Percentiles rank a stretch among this genome's conserved stretches.
Conservation (phyloP, 2,113 vertebrate genomes). For the Muscicapa adusta region DNA sequence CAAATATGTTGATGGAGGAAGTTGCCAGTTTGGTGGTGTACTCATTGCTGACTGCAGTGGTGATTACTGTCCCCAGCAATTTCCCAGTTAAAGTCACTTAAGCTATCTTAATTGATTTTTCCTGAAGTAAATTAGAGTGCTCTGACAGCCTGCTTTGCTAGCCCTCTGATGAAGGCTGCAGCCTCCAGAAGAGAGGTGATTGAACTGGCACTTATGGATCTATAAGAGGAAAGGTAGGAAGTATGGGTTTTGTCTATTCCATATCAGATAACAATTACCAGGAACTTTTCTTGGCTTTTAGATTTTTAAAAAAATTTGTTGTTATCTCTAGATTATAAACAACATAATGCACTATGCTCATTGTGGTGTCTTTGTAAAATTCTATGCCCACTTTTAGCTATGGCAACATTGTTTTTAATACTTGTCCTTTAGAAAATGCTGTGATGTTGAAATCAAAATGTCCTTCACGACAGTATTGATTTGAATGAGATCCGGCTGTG, state of each 20-base stretch:
- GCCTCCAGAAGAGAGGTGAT: neutral
- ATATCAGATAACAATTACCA: neutral
- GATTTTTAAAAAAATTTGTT: neutral
- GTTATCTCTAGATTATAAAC: neutral
- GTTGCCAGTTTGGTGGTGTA: rapidly evolving
- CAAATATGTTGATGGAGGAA: neutral
- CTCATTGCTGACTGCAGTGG: neutral
- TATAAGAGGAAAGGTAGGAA: neutral
- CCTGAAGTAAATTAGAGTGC: conserved; percentile 4
- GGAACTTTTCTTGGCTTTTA: neutral
- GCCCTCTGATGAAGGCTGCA: neutral
- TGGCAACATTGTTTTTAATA: neutral
- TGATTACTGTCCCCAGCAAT: neutral
- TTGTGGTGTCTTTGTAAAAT: neutral
- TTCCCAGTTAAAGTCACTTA: neutral
- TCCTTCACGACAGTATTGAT: conserved; percentile 5
- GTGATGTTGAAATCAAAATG: neutral
- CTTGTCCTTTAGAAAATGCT: neutral
- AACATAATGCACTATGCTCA: neutral
- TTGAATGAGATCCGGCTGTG: neutral
- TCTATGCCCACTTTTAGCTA: neutral
- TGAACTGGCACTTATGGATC: neutral
- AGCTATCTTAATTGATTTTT: conserved; percentile 15
- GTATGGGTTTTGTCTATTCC: neutral
- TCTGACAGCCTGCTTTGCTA: neutral